A percentile compares a stretch with the other conserved stretches of the same genome.
phyloP scores from a whole-genome alignment of 2,888 invertebrate species.

The Octonoba sinensis region DNA sequence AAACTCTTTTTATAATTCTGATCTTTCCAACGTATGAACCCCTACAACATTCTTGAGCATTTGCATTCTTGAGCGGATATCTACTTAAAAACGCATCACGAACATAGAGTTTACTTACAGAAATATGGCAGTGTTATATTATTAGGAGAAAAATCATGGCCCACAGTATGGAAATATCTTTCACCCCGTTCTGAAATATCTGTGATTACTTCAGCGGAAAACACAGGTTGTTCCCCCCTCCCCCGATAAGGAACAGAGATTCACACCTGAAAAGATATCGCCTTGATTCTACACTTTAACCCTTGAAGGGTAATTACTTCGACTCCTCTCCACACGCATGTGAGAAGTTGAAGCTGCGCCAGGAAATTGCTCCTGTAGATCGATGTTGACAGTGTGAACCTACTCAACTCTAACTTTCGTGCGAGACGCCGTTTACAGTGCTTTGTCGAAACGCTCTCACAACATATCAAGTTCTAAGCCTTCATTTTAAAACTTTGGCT shows the following conservation, averaged over 20 bases:
- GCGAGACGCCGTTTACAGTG: constrained; percentile 10
- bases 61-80: constrained; percentile 50
- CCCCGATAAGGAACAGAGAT: constrained; percentile 12
- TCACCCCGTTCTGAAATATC: constrained; percentile 38
- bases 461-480: constrained; percentile 38
- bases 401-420: constrained; percentile 31
- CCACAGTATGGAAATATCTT: constrained; percentile 38
- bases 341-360: neutral
- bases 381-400: constrained; percentile 36
- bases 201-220: constrained; percentile 47
- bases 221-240: constrained; percentile 30
- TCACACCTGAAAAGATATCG: constrained; percentile 53
- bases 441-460: too few species aligned
- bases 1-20: too few species aligned
- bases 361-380: constrained; percentile 43
- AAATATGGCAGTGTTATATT: constrained; percentile 29
- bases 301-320: constrained; percentile 51
- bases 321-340: constrained; percentile 11
- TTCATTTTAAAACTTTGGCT: constrained; percentile 39
- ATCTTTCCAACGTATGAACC: too few species aligned
- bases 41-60: neutral
- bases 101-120: constrained; percentile 21
- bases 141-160: constrained; percentile 37
- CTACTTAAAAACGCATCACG: constrained; percentile 61
- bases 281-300: constrained; percentile 46